Conservation (phyloP, 2,113 vertebrate genomes). For the Ramphastos sulfuratus region DNA sequence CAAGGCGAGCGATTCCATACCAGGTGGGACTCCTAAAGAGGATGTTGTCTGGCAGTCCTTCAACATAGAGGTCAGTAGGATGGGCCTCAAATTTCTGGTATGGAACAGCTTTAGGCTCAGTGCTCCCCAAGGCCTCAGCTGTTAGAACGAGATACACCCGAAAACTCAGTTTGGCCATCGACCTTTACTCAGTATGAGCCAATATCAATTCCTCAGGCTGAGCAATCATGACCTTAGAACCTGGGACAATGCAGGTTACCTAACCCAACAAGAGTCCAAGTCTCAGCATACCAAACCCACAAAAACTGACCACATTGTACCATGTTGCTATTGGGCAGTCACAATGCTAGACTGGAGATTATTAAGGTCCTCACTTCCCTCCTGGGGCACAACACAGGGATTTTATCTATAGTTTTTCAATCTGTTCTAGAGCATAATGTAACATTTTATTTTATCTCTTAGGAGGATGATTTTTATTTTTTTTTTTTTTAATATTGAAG, state of each 20-base stretch:
- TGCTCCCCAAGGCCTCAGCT: slow-evolving; percentile 79
- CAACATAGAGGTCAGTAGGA: slow-evolving; percentile 77
- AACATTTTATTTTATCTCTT: neutral
- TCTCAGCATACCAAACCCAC: neutral
- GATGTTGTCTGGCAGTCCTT: slow-evolving; percentile 80
- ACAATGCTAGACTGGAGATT: neutral
- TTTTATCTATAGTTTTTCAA: neutral
- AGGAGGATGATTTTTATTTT: neutral
- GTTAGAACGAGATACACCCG: neutral
- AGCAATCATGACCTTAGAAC: neutral
- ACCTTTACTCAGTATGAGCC: neutral
- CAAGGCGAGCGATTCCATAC: slow-evolving; percentile 82
- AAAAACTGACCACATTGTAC: neutral
- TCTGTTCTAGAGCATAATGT: neutral
- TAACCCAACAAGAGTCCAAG: neutral
- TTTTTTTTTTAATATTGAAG: neutral
- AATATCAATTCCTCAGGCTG: neutral
- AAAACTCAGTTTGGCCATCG: neutral
- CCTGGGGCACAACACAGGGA: neutral
- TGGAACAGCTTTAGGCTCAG: slow-evolving; percentile 77
- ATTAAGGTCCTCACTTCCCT: neutral
- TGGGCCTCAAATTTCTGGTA: slow-evolving; percentile 83
- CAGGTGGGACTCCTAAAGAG: slow-evolving; percentile 82
- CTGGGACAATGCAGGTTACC: neutral
- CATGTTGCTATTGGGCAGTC: neutral